Percentiles rank a stretch among this genome's conserved stretches.
These are phyloP conservation scores for Syrmaticus mikado DNA, from an alignment of 2,113 vertebrate species.

Conservation along the genomic window DNA sequence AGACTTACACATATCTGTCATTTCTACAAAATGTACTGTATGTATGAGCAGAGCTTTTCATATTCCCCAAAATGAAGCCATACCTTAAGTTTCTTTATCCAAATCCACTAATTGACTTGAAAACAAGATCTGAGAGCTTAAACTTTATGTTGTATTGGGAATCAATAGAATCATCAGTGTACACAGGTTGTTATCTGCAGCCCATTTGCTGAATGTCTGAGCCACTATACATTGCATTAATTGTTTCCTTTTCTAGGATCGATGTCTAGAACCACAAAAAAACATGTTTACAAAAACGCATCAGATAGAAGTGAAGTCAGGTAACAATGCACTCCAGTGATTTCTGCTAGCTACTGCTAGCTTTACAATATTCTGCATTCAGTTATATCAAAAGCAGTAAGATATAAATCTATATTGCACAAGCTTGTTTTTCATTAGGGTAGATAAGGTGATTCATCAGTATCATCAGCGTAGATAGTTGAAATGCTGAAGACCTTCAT, in stretches of 20 bases:
- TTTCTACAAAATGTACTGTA: neutral
- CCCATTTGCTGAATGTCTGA: neutral
- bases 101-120: conserved; percentile 14
- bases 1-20: neutral
- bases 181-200: neutral
- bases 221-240: neutral
- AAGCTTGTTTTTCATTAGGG: neutral
- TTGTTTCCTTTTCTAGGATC: neutral
- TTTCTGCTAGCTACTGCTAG: neutral
- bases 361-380: neutral
- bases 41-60: neutral
- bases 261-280: neutral
- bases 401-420: neutral
- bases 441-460: neutral
- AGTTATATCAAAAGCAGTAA: neutral
- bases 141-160: conserved; percentile 26
- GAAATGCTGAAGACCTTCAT: neutral
- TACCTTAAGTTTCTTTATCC: neutral
- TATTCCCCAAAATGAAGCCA: neutral
- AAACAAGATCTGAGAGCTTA: neutral
- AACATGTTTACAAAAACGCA: neutral
- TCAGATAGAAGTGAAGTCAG: neutral
- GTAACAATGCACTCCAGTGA: neutral
- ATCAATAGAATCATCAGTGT: conserved; percentile 25
- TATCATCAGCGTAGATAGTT: neutral